Percentiles rank a stretch among this genome's conserved stretches.
Conservation (phyloP, 2,888 invertebrate species). For the Xestia ashworthii region DNA sequence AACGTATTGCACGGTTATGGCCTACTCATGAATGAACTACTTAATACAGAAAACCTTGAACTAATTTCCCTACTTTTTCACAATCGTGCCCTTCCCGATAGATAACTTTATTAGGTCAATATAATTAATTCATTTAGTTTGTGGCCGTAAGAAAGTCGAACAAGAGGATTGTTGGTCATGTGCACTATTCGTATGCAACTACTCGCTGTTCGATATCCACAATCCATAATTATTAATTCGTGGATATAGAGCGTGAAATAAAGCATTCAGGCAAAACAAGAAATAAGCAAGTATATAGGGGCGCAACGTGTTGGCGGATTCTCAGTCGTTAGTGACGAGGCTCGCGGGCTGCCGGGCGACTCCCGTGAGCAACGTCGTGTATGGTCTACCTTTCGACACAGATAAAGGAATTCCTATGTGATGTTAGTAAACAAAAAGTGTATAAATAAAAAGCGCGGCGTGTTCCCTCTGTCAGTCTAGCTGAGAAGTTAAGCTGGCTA, state of each 20-base stretch:
- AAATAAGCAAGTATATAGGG: constrained; percentile 87
- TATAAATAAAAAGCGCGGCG: constrained; percentile 84
- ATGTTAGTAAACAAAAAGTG: constrained; percentile 89
- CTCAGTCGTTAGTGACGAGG: constrained; percentile 81
- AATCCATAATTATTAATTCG: constrained; percentile 85
- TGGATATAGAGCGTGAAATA: constrained; percentile 89
- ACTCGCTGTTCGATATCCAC: constrained; percentile 76
- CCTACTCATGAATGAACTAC: constrained; percentile 23
- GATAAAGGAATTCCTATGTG: constrained; percentile 83
- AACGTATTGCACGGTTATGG: constrained; percentile 2
- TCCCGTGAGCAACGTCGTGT: constrained; percentile 67
- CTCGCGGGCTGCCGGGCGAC: constrained; percentile 74
- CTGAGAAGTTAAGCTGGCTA: constrained; percentile 80
- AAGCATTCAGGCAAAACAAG: constrained; percentile 86
- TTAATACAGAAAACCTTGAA: constrained; percentile 72
- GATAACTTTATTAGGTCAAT: constrained; percentile 78
- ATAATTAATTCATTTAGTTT: constrained; percentile 55
- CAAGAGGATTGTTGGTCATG: constrained; percentile 70
- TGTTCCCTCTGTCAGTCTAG: constrained; percentile 80
- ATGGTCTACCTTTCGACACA: constrained; percentile 70
- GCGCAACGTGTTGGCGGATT: constrained; percentile 77
- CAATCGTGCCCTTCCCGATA: constrained; percentile 74
- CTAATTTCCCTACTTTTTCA: constrained; percentile 77
- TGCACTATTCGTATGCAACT: constrained; percentile 60
- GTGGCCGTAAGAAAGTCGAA: constrained; percentile 75